These are phyloP conservation scores for Lithophane semibrunnea DNA, from an alignment of 2,888 invertebrate genomes.

Conservation along the genomic window DNA sequence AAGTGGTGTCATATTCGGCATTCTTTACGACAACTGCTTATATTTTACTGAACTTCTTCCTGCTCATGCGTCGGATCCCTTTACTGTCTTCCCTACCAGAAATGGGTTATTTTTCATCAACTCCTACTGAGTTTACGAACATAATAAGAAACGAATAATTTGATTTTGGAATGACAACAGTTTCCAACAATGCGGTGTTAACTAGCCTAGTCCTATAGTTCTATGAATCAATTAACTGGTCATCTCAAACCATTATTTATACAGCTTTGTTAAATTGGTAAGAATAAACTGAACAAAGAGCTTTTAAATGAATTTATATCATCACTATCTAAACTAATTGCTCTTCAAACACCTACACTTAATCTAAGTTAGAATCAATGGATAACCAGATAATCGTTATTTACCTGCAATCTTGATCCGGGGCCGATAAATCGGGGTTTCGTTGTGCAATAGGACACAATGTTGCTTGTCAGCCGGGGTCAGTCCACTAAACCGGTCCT, in stretches of 20 bases:
- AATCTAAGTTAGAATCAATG: slow-evolving; percentile 47
- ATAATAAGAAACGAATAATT: not conserved
- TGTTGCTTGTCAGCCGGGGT: slow-evolving; percentile 65
- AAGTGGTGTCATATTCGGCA: not conserved
- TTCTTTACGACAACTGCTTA: not conserved
- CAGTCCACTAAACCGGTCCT: slow-evolving; percentile 69
- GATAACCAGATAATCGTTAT: slow-evolving; percentile 51
- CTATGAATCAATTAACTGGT: slow-evolving; percentile 1
- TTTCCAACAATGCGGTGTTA: not conserved
- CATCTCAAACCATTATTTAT: slow-evolving; percentile 11
- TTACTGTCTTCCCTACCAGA: not conserved
- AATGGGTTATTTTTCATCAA: not conserved
- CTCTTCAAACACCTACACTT: slow-evolving; percentile 27
- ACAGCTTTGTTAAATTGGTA: slow-evolving; percentile 22
- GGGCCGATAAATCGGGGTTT: slow-evolving; percentile 57
- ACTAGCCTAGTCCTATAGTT: not conserved
- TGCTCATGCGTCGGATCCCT: not conserved
- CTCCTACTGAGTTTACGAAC: not conserved
- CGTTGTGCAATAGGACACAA: slow-evolving; percentile 69
- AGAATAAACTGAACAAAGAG: slow-evolving; percentile 28
- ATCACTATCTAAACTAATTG: slow-evolving; percentile 22
- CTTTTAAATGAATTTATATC: slow-evolving; percentile 23
- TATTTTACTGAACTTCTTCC: not conserved
- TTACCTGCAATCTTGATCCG: slow-evolving; percentile 57
- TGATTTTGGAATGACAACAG: slow-evolving; percentile 7